Base-by-base conservation (phyloP, 2,113 vertebrate genomes). In the Sprattus sprattus region DNA sequence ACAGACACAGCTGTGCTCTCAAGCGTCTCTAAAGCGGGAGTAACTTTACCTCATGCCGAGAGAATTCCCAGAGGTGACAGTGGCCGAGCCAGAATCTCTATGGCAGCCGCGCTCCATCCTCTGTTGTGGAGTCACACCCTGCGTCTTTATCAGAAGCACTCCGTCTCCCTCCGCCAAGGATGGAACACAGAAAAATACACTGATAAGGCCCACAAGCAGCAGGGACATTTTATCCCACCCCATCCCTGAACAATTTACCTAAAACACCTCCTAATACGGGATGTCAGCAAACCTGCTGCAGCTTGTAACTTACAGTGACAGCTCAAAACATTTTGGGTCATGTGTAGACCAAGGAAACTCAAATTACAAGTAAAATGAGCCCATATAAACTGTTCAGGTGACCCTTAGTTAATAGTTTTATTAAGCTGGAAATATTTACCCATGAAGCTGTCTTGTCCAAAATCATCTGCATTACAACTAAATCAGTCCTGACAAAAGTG, bases 121-220 rank as follows among this genome's bases (percentile, higher is more conserved):
- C 57, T 52, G 28, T 84, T 84, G 82, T 45, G 46, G 57, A 83
- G 64, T 85, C 50, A 60, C 82, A 71, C 46, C 84, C 47, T 2
- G 11, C 11, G 54, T 81, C 85, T 85, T 89, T 86, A 85, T 80
- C 85, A 39, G 81, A 83, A 82, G 22, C 82, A 82, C 81, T 86
- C 83, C 71, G 83, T 88, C 85, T 87, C 54, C 80, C 22, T 54
- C 57, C 85, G 80, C 85, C 87, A 89, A 88, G 87, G 89, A 88
- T 88, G 84, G 80, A 87, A 52, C 10, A 13, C 64, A 49, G 82
- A 32, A 86, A 89, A 91, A 86, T 45, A 88, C 49, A 52, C 54
- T 84, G 78, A 88, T 84, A 81, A 64, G 39, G 54, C 18, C 8
- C 4, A 44, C n/a, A 20, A 64, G n/a, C 20, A 71, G 39, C 81